Percentiles rank a stretch among this genome's conserved stretches.
Evolutionary conservation across 2,113 vertebrate genomes (phyloP).

Genomic region (Sterna hirundo): DNA sequence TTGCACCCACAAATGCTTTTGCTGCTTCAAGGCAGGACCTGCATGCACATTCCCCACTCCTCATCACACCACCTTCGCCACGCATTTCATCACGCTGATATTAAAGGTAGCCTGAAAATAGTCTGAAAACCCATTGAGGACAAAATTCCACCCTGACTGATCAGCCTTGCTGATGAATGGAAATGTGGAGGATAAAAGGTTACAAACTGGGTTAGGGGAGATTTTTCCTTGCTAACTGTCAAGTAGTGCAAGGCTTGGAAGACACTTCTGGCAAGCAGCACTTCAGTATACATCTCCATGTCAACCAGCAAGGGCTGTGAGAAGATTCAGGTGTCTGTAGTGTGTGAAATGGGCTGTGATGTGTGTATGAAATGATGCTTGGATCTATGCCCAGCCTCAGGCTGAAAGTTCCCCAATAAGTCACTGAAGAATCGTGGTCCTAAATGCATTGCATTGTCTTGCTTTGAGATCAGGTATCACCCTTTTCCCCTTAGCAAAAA

Average conservation of each 20-base stretch:
- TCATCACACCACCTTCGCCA: neutral
- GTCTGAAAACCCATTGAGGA: neutral
- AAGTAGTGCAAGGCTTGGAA: neutral
- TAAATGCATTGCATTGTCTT: neutral
- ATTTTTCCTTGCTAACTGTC: neutral
- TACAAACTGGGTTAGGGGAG: accelerated
- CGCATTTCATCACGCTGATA: neutral
- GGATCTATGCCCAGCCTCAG: neutral
- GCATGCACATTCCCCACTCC: neutral
- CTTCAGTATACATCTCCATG: neutral
- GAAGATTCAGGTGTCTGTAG: neutral
- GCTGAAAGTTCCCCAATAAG: neutral
- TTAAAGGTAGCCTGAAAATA: neutral
- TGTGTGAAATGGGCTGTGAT: neutral
- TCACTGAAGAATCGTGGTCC: neutral
- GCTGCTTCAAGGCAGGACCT: neutral
- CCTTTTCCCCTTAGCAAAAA: neutral
- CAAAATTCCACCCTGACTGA: neutral
- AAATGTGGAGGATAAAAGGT: neutral
- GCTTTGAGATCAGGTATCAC: neutral
- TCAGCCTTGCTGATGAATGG: neutral
- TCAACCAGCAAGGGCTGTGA: neutral
- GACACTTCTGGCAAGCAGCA: neutral
- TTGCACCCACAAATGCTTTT: neutral
- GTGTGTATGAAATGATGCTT: neutral